Evolutionary conservation across 2,797 vertebrate genomes (phyloP).

Genomic region (Catostomus latipinnis): DNA sequence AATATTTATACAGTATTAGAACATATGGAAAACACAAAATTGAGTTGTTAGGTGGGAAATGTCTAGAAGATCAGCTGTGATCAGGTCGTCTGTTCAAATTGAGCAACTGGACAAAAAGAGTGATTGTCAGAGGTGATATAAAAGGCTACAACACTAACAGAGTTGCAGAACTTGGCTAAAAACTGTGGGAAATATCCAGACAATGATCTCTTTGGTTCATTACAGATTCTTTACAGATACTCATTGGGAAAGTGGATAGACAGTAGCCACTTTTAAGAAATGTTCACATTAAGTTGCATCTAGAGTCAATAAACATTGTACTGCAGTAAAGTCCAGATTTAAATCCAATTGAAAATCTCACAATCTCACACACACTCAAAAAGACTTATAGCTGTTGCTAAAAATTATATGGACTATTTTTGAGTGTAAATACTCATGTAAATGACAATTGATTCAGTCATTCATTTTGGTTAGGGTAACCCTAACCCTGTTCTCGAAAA

Average conservation of each 20-base stretch:
- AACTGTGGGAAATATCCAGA: background rate
- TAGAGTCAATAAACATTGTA: too few species aligned
- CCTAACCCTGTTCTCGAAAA: background rate
- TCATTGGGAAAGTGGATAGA: background rate
- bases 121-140: background rate
- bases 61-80: background rate
- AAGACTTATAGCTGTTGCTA: background rate
- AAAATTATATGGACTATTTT: background rate
- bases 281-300: background rate
- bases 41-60: too few species aligned
- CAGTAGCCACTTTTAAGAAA: background rate
- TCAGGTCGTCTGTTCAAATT: background rate
- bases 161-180: background rate
- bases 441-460: background rate
- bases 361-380: background rate
- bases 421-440: background rate
- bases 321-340: too few species aligned
- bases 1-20: too few species aligned
- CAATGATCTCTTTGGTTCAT: background rate
- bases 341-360: background rate
- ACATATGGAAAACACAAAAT: too few species aligned
- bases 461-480: too few species aligned
- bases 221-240: too few species aligned
- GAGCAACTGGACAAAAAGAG: background rate
- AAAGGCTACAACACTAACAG: background rate